phyloP scores from a whole-genome alignment of 2,797 vertebrate species.

The Eremophila alpestris region DNA sequence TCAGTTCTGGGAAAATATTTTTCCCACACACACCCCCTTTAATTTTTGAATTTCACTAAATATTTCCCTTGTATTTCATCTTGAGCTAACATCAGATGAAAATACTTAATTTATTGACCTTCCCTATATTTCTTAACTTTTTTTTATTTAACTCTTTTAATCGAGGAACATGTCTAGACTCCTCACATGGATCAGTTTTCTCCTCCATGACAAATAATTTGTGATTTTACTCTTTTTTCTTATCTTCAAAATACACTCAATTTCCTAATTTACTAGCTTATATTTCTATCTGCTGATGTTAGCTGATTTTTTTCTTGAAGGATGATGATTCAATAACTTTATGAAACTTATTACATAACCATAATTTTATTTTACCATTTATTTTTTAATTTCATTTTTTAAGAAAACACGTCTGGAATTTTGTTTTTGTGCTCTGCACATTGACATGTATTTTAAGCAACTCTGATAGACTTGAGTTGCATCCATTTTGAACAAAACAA shows the following conservation, averaged over 20 bases:
- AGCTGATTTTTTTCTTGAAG: neutral
- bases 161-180: neutral
- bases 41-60: neutral
- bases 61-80: neutral
- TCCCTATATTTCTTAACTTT: neutral
- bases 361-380: neutral
- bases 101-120: neutral
- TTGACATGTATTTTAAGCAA: neutral
- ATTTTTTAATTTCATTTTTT: neutral
- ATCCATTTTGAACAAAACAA: neutral
- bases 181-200: neutral
- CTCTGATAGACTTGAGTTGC: neutral
- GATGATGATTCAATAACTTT: neutral
- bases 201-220: neutral
- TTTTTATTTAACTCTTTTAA: neutral
- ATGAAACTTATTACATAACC: neutral
- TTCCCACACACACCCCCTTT: rapidly evolving
- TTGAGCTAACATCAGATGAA: neutral
- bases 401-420: neutral
- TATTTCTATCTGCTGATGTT: neutral
- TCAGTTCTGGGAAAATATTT: neutral
- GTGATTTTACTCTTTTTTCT: neutral
- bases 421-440: neutral
- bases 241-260: neutral
- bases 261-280: neutral